Percentiles rank a stretch among this genome's conserved stretches.
Evolutionary conservation across 2,888 invertebrate genomes (phyloP).

Genomic region (Pachydiplax longipennis): DNA sequence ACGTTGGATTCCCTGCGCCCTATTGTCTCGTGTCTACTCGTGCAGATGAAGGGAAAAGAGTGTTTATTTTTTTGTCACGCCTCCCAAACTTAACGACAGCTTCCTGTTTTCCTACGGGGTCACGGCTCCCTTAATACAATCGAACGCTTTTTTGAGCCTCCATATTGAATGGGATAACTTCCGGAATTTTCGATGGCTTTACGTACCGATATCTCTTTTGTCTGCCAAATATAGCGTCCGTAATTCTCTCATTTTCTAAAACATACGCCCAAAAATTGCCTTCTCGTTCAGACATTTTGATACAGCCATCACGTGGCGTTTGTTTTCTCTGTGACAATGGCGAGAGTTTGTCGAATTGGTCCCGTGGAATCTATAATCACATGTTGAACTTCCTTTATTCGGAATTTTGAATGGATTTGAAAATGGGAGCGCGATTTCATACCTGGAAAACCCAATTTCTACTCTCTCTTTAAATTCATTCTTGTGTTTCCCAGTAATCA

Average conservation of each 20-base stretch:
- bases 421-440: not conserved
- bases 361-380: not conserved
- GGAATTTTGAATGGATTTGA: not conserved
- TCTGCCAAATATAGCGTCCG: not conserved
- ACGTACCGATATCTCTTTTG: not conserved
- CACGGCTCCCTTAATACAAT: conserved; percentile 2
- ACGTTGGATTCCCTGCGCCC: not conserved
- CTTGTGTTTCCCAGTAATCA: too few species aligned
- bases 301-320: not conserved
- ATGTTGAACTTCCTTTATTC: not conserved
- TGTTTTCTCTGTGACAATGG: not conserved
- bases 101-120: conserved; percentile 11
- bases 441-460: too few species aligned
- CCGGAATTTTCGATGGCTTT: conserved; percentile 29
- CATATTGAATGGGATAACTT: conserved; percentile 15
- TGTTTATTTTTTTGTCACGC: conserved; percentile 29
- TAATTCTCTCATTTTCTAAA: not conserved
- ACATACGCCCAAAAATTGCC: not conserved
- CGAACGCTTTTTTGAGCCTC: not conserved
- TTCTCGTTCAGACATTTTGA: not conserved
- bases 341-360: not conserved
- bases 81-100: conserved; percentile 23
- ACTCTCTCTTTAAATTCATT: too few species aligned
- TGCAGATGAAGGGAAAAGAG: not conserved
- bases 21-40: conserved; percentile 38